Percentiles rank a stretch among this genome's conserved stretches.
These are phyloP conservation scores for Coilia nasus DNA, from an alignment of 2,797 vertebrate species.

Conservation along the genomic window DNA sequence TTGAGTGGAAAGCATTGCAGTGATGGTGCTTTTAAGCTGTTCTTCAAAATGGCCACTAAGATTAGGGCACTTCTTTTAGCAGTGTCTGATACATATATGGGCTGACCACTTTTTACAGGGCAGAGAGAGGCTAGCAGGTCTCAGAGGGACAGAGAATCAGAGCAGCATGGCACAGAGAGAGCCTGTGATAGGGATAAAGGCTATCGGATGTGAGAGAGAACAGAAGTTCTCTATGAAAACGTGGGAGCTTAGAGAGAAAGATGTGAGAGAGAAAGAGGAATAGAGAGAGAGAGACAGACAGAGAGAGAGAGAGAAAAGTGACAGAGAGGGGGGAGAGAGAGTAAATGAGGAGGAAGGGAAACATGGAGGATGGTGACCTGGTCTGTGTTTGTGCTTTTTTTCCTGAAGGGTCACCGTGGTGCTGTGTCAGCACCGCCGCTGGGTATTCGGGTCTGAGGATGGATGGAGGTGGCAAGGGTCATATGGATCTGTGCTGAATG, in stretches of 20 bases:
- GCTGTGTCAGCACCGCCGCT: neutral
- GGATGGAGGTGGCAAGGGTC: slow-evolving; percentile 19
- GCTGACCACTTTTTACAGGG: neutral
- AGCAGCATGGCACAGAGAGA: neutral
- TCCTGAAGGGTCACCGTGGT: neutral
- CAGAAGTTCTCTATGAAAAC: neutral
- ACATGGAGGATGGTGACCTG: neutral
- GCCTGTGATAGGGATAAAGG: neutral
- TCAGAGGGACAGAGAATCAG: slow-evolving; percentile 1
- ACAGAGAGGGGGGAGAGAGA: too few relatives aligned
- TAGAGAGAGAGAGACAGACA: too few relatives aligned
- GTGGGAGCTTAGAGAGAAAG: neutral
- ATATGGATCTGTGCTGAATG: neutral
- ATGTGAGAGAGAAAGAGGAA: too few relatives aligned
- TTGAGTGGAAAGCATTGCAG: neutral
- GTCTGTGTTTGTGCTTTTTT: neutral
- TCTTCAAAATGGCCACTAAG: too few relatives aligned
- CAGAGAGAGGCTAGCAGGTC: neutral
- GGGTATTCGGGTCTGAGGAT: neutral
- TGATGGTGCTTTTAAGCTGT: too few relatives aligned
- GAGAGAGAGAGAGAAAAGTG: too few relatives aligned
- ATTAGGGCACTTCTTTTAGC: too few relatives aligned
- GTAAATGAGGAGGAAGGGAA: too few relatives aligned
- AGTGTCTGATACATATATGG: neutral
- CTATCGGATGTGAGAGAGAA: neutral